Base-by-base conservation (phyloP, 2,888 invertebrate genomes). In the Alviniconcha strummeri region DNA sequence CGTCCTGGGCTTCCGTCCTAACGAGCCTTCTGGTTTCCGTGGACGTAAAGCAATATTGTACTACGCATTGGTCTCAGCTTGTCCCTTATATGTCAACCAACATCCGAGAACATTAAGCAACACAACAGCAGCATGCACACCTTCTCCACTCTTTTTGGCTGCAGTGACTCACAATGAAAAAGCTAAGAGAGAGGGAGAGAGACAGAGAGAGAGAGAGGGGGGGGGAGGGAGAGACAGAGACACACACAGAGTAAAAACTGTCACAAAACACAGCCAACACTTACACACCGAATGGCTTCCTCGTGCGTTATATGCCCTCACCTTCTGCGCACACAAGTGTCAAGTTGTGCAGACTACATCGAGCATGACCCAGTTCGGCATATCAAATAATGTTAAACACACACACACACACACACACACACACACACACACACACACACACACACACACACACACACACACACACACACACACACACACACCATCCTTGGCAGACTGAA, bases 401-500 rank as follows among this genome's bases (percentile, higher is more conserved):
- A 69, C 69, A 69, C n/a, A 71, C 71, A 71, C n/a, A 71, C 71
- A 71, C 15, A 71, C 71, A 71, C n/a, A 71, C 71, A 71, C 19
- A 75, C 75, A 75, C 54, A 75, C 75, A 75, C 54, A 75, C 75
- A 75, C 54, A 75, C 75, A 75, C 75, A 75, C 75, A 75, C 75
- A 75, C 75, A 75, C 75, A 75, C 75, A 75, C 54, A 75, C 75
- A 75, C 75, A 75, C 75, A 75, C 75, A 54, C 54, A 74, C 52
- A 74, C 74, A 74, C 75, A 75, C 75, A 75, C 54, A 75, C 75
- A 54, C 54, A 75, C 75, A 75, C 75, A 75, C 55, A 13, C 52
- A 75, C 15, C 11, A 64, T 71, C 8, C 71, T 17, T 71, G 13
- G 8, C 17, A 71, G 8, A 71, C 71, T 17, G 8, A 64, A 64